A percentile compares a stretch with the other conserved stretches of the same genome.
Evolutionary conservation across 37 sponge, comb jelly and placozoan genomes (phyloP).

Genomic region (Oopsacas minuta): DNA sequence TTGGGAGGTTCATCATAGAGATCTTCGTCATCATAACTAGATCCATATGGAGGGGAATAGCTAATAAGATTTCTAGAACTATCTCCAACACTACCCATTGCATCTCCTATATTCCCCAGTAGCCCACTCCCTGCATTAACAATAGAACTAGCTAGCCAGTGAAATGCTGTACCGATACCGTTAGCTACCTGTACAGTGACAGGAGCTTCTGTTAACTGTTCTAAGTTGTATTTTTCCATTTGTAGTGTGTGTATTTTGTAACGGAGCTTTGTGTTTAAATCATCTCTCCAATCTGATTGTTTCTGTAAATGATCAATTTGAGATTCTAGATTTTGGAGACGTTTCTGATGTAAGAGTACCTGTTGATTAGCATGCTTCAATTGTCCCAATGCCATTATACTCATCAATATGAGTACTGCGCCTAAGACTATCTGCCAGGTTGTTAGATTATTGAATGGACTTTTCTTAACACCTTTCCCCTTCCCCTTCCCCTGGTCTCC

Average conservation of each 20-base stretch:
- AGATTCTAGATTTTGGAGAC: neutral
- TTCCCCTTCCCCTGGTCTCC: constrained; percentile 10
- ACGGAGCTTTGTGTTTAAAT: neutral
- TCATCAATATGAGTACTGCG: neutral
- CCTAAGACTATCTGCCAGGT: constrained; percentile 1
- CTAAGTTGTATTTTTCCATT: constrained; percentile 7
- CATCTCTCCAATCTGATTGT: neutral
- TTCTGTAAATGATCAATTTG: neutral
- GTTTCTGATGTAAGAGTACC: neutral
- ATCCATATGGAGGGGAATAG: neutral
- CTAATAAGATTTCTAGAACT: neutral
- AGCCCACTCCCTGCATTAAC: neutral
- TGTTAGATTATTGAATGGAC: constrained; percentile 2
- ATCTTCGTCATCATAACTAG: constrained; percentile 3
- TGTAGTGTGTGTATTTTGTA: neutral
- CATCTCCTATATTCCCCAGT: neutral
- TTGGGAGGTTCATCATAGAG: neutral
- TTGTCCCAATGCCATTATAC: neutral
- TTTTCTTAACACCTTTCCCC: neutral
- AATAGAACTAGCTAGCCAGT: neutral
- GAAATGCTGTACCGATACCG: neutral
- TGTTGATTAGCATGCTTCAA: constrained; percentile 5
- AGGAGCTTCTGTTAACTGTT: neutral
- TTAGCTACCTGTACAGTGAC: constrained; percentile 4
- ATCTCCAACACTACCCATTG: neutral